phyloP scores from a whole-genome alignment of 2,888 invertebrate genomes.

The Gasteruption jaculator region DNA sequence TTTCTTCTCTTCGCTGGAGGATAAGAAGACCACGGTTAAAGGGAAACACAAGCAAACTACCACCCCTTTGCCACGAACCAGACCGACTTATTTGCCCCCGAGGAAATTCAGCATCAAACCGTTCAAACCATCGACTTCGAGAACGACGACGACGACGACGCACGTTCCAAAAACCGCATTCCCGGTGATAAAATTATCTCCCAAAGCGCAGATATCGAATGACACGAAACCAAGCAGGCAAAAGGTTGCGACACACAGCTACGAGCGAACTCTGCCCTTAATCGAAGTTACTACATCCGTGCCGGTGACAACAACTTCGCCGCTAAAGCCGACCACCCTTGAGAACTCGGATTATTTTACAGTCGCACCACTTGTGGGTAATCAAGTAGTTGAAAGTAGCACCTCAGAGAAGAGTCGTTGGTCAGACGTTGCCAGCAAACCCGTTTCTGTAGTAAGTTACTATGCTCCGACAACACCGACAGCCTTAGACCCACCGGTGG shows the following conservation, averaged over 20 bases:
- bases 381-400: slow-evolving; percentile 41
- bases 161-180: slow-evolving; percentile 12
- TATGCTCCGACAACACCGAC: slow-evolving; percentile 56
- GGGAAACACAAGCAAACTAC: slow-evolving; percentile 32
- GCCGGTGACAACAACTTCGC: slow-evolving; percentile 21
- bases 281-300: slow-evolving; percentile 33
- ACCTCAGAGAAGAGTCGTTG: slow-evolving; percentile 43
- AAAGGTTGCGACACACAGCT: slow-evolving; percentile 21
- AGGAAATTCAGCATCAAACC: slow-evolving; percentile 34
- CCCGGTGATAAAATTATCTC: slow-evolving; percentile 16
- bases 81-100: slow-evolving; percentile 30
- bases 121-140: slow-evolving; percentile 30
- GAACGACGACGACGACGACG: slow-evolving; percentile 13
- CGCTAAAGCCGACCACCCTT: slow-evolving; percentile 20
- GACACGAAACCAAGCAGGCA: slow-evolving; percentile 21
- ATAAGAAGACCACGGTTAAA: slow-evolving; percentile 41
- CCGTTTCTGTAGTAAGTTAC: slow-evolving; percentile 61
- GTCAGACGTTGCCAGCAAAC: slow-evolving; percentile 56
- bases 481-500: slow-evolving; percentile 34
- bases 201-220: slow-evolving; percentile 17
- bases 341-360: slow-evolving; percentile 29
- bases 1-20: slow-evolving; percentile 72
- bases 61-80: slow-evolving; percentile 23
- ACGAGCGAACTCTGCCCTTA: slow-evolving; percentile 18
- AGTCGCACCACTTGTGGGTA: slow-evolving; percentile 27